Evolutionary conservation across 2,888 invertebrate species (phyloP).

Genomic region (Erynnis tages): DNA sequence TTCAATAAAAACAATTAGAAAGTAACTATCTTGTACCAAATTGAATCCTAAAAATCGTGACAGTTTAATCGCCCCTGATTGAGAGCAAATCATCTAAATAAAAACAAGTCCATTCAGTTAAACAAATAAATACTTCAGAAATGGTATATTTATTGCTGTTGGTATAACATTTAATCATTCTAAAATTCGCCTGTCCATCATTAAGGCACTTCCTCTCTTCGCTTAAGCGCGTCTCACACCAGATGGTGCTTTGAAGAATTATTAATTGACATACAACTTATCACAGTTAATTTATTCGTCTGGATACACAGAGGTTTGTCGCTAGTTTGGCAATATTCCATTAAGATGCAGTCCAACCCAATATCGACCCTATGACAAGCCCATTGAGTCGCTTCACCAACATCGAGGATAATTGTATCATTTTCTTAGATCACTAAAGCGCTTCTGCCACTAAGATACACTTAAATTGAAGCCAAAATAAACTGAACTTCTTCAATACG

Average conservation of each 20-base stretch:
- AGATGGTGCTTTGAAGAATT: slow-evolving; percentile 80
- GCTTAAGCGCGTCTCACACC: slow-evolving; percentile 55
- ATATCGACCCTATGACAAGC: slow-evolving; percentile 33
- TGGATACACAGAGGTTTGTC: slow-evolving; percentile 72
- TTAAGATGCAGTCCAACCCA: slow-evolving; percentile 34
- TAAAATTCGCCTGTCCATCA: slow-evolving; percentile 49
- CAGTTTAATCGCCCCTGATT: slow-evolving; percentile 8
- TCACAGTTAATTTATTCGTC: slow-evolving; percentile 80
- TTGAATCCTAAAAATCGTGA: slow-evolving; percentile 8
- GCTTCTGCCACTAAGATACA: slow-evolving; percentile 57
- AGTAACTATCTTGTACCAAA: slow-evolving; percentile 4
- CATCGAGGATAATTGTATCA: slow-evolving; percentile 23
- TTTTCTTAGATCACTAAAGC: slow-evolving; percentile 53
- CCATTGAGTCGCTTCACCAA: slow-evolving; percentile 38
- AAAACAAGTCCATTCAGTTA: slow-evolving; percentile 12
- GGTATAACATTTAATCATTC: slow-evolving; percentile 38
- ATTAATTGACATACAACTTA: slow-evolving; percentile 81
- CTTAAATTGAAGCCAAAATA: slow-evolving; percentile 74
- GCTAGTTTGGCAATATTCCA: slow-evolving; percentile 74
- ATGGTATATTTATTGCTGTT: slow-evolving; percentile 20
- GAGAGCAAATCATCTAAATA: neutral
- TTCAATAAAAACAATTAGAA: slow-evolving; percentile 25
- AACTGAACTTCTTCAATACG: slow-evolving; percentile 60
- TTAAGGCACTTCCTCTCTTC: slow-evolving; percentile 57
- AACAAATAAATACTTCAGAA: slow-evolving; percentile 12